Conservation (phyloP, 2,113 vertebrate species). For the Phrynocephalus versicolor region DNA sequence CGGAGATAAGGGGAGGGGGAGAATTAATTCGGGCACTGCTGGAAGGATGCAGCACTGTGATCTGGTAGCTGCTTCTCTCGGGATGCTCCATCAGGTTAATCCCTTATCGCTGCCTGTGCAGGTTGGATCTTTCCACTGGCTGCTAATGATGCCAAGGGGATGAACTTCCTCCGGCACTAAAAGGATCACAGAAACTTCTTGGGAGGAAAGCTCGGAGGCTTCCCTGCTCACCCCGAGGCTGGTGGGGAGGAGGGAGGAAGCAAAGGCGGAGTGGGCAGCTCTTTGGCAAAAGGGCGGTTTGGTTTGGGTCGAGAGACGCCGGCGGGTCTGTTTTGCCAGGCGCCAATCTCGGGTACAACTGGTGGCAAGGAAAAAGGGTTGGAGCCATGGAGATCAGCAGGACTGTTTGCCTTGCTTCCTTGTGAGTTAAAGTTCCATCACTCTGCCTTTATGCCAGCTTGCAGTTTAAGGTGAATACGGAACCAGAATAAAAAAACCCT, state of each 20-base stretch:
- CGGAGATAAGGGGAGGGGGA: constrained; percentile 20
- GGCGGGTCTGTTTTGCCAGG: neutral
- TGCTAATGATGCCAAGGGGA: neutral
- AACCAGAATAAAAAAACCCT: neutral
- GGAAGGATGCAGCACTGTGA: neutral
- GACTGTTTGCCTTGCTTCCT: neutral
- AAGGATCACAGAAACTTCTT: neutral
- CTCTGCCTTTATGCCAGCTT: neutral
- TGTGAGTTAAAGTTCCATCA: neutral
- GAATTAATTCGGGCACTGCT: neutral
- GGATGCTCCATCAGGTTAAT: constrained; percentile 26
- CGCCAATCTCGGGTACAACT: neutral
- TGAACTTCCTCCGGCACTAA: neutral
- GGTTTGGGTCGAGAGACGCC: too few species aligned
- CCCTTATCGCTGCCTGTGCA: constrained; percentile 31
- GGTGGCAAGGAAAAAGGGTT: neutral
- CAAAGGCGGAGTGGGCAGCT: too few species aligned
- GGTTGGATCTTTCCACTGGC: constrained; percentile 2
- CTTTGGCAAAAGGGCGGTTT: too few species aligned
- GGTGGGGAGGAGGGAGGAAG: too few species aligned
- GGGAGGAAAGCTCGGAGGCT: too few species aligned
- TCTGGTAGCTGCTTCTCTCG: neutral
- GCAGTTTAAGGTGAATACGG: neutral
- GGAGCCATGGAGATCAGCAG: neutral
- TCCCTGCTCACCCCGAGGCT: neutral